Evolutionary conservation across 2,113 vertebrate genomes (phyloP), one percentile per base, ranked within the genome.

Genomic region (Tupaia tana): DNA sequence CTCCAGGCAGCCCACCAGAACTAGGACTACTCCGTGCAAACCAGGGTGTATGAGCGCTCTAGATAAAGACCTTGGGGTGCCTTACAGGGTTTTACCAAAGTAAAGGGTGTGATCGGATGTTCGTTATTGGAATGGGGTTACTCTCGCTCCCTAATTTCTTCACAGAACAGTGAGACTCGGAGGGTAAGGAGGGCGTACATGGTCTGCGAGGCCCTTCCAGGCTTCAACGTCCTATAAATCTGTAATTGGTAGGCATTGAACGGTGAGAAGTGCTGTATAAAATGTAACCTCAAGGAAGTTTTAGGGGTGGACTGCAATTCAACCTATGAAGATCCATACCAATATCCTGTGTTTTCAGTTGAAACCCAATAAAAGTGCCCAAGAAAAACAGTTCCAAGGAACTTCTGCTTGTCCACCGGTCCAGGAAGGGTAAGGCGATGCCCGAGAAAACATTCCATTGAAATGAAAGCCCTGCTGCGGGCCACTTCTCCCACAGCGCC

Each of bases 291-390:
- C 89, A 29, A 92, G 91, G 91, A 97, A 81, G 80, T 84, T 88
- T 80, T 24, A 63, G 70, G 63, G 69, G 67, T 66, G 75, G 86
- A 86, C 71, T 81, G 96, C 75, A 93, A 97, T 92, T 96, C 91
- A 95, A 90, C 71, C 75, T 84, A 2, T 25, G 69, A 94, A 63
- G 91, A 90, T 92, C 85, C 70, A 83, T 79, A 95, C 92, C 88
- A 93, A 95, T 96, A 97, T 96, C 97, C 94, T 97, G 97, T 97
- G 96, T 95, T 97, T 92, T 84, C 3, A 74, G 94, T 84, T 90
- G 94, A 95, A 96, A 97, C 74, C 66, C 93, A 97, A 91, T 95
- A 81, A 95, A 96, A 86, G 31, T 91, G 86, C 91, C 89, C 95
- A 97, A 97, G 96, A 96, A 95, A 95, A 97, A 97, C 86, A 97